Evolutionary conservation across 2,113 vertebrate genomes (phyloP), one percentile per base, ranked within the genome.

Genomic region (Alligator sinensis): DNA sequence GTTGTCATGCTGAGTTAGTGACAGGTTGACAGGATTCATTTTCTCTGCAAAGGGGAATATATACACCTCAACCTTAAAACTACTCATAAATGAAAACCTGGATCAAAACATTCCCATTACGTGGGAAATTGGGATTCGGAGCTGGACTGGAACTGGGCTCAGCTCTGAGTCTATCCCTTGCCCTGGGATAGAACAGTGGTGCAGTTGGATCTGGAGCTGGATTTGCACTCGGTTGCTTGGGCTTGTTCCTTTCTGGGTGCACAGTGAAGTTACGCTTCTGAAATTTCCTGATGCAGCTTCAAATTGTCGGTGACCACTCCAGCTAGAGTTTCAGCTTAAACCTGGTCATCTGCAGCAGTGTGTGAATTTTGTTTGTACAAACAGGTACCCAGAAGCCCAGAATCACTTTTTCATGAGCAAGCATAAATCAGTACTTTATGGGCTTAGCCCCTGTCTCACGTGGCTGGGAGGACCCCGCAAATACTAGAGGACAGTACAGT

Each of bases 91-190:
- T 38, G 16, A 9, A 78, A 16, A 58, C 75, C 6, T 16, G 72
- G 38, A 74, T 47, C 11, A 38, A 3, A 18, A 54, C 21, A 72
- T 22, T 57, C n/a, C 24, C 18, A 47, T 11, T 9, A 3, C 15
- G 4, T 0, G 1, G 3, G 0, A 11, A 58, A 25, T 21, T 59
- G 64, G 57, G 78, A 1, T 47, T 38, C 75, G 34, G 27, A 66
- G 30, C 30, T 18, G 30, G 15, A 68, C 64, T 68, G 64, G 64
- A 30, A 68, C 64, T 68, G 68, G 62, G 6, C 77, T 30, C 68
- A 57, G 63, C 15, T 3, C 28, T 25, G 38, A 16, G 27, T 28
- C 58, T 62, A 9, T 28, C 28, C 47, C n/a, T 24, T 0, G 3
- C 19, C 47, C n/a, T 12, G 15, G 28, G 58, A 47, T 62, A 47